phyloP scores from a whole-genome alignment of 2,888 invertebrate species.

The Dicycla oo region DNA sequence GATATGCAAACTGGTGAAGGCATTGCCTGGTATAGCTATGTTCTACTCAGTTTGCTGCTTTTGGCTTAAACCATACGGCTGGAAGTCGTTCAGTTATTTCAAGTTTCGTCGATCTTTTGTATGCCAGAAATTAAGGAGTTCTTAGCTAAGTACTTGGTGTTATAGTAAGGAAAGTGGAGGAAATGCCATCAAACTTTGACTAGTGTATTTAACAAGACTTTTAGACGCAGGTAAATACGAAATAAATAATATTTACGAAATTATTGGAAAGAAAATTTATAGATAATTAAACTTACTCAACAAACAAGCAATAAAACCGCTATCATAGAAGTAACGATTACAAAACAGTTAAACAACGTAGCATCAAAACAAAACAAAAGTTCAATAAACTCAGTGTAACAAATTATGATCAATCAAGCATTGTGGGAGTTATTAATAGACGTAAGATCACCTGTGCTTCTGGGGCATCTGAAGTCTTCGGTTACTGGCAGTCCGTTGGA shows the following conservation, averaged over 20 bases:
- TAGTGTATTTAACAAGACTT: background rate
- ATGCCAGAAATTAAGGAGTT: background rate
- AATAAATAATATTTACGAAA: background rate
- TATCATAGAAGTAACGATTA: constrained; percentile 29
- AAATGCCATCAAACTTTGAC: background rate
- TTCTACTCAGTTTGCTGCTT: constrained; percentile 3
- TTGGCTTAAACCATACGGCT: background rate
- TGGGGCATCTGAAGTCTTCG: constrained; percentile 88
- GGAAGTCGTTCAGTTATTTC: background rate
- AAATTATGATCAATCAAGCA: constrained; percentile 60
- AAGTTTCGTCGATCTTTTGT: background rate
- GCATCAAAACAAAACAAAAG: constrained; percentile 50
- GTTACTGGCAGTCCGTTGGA: constrained; percentile 91
- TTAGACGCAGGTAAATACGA: background rate
- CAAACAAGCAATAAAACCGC: constrained; percentile 26
- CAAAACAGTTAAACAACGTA: constrained; percentile 21
- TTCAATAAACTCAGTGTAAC: constrained; percentile 61
- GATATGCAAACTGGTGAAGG: constrained; percentile 1
- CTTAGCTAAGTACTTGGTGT: background rate
- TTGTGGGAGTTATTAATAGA: constrained; percentile 63
- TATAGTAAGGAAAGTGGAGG: background rate
- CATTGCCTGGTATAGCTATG: background rate
- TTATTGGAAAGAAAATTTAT: background rate
- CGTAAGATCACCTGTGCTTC: constrained; percentile 85
- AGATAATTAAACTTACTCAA: background rate